Evolutionary conservation across 2,888 invertebrate genomes (phyloP), one percentile per base, ranked within the genome.

Genomic region (Melangyna quadrimaculata): DNA sequence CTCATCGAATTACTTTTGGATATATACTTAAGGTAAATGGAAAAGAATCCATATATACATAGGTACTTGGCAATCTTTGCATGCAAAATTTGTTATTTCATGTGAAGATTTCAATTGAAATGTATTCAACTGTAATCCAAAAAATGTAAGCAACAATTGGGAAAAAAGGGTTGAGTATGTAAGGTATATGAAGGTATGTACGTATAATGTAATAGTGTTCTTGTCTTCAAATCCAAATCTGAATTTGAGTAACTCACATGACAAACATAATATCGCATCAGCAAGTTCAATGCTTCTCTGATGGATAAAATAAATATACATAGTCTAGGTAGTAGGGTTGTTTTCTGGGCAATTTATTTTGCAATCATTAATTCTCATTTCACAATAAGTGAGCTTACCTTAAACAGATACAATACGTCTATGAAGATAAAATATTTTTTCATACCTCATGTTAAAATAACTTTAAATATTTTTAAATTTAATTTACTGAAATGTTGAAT

Each of bases 121-220:
- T 65, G 48, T 72, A 17, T 43, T 48, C 48, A 61, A 51, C 35
- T 61, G 72, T 73, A 61, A 73, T 73, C 27, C 12, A 48, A 61
- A 61, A 48, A 61, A 32, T n/a, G n/a, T 35, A 61, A 63, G 29
- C 59, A 72, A 48, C 29, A 57, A 45, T 35, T 59, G 59, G 59
- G 3, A 57, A 43, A 29, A 43, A 24, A 32, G 45, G 43, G 43
- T 59, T 63, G 53, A 73, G 40, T 40, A 5, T 24, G 17, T 63
- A 63, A 5, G 40, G 17, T 63, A 63, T 63, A n/a, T 24, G 14
- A 2, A 29, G n/a, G n/a, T n/a, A n/a, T n/a, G n/a, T n/a, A n/a
- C n/a, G n/a, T n/a, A n/a, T n/a, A n/a, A n/a, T n/a, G n/a, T 12
- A 43, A 9, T 14, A 32, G 24, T 72, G 48, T 29, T 51, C 61